Conservation (phyloP, 2,113 vertebrate species). For the Thalassarche chlororhynchos region DNA sequence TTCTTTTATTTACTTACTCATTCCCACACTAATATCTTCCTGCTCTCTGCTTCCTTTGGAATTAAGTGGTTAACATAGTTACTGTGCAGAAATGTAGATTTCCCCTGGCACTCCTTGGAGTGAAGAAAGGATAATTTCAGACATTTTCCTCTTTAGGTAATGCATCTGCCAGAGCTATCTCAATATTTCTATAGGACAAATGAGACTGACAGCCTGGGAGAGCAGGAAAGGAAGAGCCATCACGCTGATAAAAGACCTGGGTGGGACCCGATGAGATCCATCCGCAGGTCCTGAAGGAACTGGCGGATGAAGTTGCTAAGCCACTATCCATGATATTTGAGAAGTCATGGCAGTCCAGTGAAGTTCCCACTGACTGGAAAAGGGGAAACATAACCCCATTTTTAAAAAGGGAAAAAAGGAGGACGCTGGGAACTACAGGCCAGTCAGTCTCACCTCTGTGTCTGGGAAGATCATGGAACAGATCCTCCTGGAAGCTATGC, state of each 20-base stretch:
- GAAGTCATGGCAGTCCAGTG: too few species aligned
- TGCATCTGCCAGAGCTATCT: background rate
- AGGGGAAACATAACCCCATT: too few species aligned
- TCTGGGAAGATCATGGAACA: too few species aligned
- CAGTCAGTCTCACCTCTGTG: too few species aligned
- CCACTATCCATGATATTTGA: too few species aligned
- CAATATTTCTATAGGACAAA: constrained; percentile 29
- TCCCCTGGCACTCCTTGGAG: constrained; percentile 15
- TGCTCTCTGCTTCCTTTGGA: constrained; percentile 41
- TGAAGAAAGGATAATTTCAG: constrained; percentile 34
- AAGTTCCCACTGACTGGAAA: too few species aligned
- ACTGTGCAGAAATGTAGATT: constrained; percentile 18
- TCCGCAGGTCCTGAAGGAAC: too few species aligned
- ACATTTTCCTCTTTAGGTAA: constrained; percentile 20
- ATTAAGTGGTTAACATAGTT: constrained; percentile 13
- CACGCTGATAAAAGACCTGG: background rate
- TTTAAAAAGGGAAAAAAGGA: too few species aligned
- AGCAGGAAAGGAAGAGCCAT: background rate
- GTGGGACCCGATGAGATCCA: too few species aligned
- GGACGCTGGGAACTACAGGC: too few species aligned
- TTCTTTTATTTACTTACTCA: constrained; percentile 62
- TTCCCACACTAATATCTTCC: constrained; percentile 39
- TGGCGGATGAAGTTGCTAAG: too few species aligned
- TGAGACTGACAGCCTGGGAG: constrained; percentile 12
- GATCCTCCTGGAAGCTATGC: too few species aligned